A percentile compares a stretch with the other conserved stretches of the same genome.
These are phyloP conservation scores for Muscicapa adusta DNA, from an alignment of 2,113 vertebrate genomes.

Conservation along the genomic window DNA sequence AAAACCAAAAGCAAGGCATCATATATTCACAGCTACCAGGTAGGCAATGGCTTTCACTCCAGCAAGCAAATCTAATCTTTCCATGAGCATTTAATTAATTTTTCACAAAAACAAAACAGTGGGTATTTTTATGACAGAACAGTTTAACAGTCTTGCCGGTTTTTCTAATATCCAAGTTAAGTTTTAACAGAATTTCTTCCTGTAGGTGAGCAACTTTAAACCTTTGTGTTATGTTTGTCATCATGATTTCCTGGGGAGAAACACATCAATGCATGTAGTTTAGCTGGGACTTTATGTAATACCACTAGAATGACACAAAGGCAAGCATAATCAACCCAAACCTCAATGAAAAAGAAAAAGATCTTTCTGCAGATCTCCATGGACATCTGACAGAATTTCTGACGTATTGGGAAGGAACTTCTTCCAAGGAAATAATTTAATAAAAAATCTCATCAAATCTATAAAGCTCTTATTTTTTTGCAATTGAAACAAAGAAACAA, in stretches of 20 bases:
- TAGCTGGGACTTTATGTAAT: not conserved
- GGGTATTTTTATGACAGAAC: not conserved
- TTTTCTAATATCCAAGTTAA: not conserved
- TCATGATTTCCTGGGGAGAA: not conserved
- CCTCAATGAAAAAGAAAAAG: not conserved
- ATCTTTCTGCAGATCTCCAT: not conserved
- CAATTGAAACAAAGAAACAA: not conserved
- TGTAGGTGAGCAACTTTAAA: not conserved
- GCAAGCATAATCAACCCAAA: not conserved
- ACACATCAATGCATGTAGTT: not conserved
- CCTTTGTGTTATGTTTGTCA: not conserved
- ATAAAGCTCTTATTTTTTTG: fast-evolving
- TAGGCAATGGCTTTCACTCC: not conserved
- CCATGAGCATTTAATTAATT: not conserved
- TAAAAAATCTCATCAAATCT: not conserved
- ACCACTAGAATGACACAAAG: not conserved
- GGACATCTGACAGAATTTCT: not conserved
- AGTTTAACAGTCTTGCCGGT: not conserved
- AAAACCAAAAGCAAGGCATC: not conserved
- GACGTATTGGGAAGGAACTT: not conserved
- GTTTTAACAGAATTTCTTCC: not conserved
- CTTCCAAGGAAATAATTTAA: not conserved
- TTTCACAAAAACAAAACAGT: not conserved
- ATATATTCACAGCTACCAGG: not conserved
- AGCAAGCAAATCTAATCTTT: not conserved